Conservation (phyloP, 2,113 vertebrate species). For the Lynx canadensis region DNA sequence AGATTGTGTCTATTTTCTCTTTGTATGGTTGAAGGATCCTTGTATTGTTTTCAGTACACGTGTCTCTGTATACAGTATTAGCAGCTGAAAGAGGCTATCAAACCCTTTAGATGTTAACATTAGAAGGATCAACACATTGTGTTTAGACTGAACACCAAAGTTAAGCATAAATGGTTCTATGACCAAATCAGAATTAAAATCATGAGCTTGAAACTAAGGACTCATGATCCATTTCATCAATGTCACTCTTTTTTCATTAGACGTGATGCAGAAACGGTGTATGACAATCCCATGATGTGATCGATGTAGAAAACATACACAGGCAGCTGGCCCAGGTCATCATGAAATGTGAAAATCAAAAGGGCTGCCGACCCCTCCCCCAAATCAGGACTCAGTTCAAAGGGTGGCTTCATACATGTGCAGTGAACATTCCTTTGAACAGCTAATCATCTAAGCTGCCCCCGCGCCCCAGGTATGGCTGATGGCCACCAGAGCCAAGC, state of each 20-base stretch:
- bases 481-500: accelerated
- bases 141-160: neutral
- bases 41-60: neutral
- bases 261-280: neutral
- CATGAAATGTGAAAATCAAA: neutral
- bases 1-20: neutral
- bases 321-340: accelerated
- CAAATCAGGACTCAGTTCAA: accelerated
- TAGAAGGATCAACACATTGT: accelerated
- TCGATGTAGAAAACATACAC: accelerated
- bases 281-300: accelerated
- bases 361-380: accelerated
- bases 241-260: neutral
- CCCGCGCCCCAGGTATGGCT: accelerated
- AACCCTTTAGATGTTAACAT: accelerated
- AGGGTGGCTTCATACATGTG: accelerated
- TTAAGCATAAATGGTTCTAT: accelerated
- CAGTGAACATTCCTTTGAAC: no score
- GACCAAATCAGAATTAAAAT: neutral
- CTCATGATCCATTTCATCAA: accelerated
- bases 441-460: accelerated
- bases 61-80: neutral
- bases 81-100: accelerated
- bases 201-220: no score
- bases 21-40: no score